phyloP scores from a whole-genome alignment of 2,888 invertebrate genomes.

The Zeuzera pyrina region DNA sequence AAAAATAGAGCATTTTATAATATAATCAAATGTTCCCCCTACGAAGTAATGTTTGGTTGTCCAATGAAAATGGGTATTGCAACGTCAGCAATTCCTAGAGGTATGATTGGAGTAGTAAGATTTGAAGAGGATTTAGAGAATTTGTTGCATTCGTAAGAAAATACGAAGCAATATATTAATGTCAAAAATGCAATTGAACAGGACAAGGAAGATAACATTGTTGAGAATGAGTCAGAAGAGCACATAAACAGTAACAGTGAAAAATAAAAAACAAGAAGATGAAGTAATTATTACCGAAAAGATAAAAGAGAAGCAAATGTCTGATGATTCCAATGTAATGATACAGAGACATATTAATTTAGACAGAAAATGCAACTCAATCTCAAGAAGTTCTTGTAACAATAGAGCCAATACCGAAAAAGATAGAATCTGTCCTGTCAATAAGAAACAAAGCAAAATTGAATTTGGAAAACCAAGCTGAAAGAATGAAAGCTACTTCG shows the following conservation, averaged over 20 bases:
- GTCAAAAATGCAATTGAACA: too few relatives aligned
- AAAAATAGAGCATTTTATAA: slow-evolving; percentile 37
- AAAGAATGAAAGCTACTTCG: slow-evolving; percentile 6
- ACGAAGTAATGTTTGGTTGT: slow-evolving; percentile 32
- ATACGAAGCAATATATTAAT: slow-evolving; percentile 4
- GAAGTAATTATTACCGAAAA: slow-evolving; percentile 3
- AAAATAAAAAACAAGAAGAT: too few relatives aligned
- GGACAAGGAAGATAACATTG: too few relatives aligned
- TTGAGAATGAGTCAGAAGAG: too few relatives aligned
- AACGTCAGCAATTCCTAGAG: slow-evolving; percentile 8
- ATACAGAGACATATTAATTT: slow-evolving; percentile 1
- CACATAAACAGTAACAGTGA: too few relatives aligned
- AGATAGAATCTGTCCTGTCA: slow-evolving; percentile 2
- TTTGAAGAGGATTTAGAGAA: slow-evolving; percentile 10
- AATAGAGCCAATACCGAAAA: too few relatives aligned
- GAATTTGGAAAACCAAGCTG: slow-evolving; percentile 4
- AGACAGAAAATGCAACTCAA: slow-evolving; percentile 1
- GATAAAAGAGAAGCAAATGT: background rate
- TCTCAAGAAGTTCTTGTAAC: slow-evolving; percentile 1
- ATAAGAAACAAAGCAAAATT: background rate
- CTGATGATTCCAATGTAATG: too few relatives aligned
- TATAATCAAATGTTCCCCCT: slow-evolving; percentile 31
- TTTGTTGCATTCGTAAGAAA: slow-evolving; percentile 6
- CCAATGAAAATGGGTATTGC: slow-evolving; percentile 13
- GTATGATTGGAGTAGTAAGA: slow-evolving; percentile 5